Base-by-base conservation (phyloP, 92 coral and sea anemone species). In the Metridium senile region DNA sequence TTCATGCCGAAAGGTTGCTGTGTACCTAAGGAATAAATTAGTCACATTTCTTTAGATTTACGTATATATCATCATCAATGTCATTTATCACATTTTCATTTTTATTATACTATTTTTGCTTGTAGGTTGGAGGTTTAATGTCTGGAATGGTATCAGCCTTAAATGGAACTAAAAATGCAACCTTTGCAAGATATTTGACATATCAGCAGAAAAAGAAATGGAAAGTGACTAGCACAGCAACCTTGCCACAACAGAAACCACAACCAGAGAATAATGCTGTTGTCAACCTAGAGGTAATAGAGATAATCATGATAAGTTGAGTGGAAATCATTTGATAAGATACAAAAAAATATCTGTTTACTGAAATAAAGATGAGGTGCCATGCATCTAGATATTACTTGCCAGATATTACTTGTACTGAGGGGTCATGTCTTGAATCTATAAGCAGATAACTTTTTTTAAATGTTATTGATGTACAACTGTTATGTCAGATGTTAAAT, bases 61-160 rank as follows among this genome's bases (percentile, higher is more conserved):
- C n/a, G n/a, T n/a, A n/a, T n/a, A n/a, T n/a, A n/a, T n/a, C n/a
- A n/a, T n/a, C n/a, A n/a, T n/a, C n/a, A n/a, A n/a, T n/a, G n/a
- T n/a, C n/a, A n/a, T n/a, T n/a, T n/a, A 39, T 13, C 6, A 39
- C 49, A 39, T 4, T 39, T 39, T 13, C 6, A 39, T 13, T 39
- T 39, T 39, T 39, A 6, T 4, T 39, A 13, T 39, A 62, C 21
- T 11, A 9, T 19, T 72, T 76, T 58, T 22, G 27, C 21, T 53
- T 78, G 18, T 33, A 91, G 97, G 75, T 89, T 84, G 97, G 90
- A 31, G 90, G 90, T 57, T 53, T 91, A 39, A 51, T 91, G 22
- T 77, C 88, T 6, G 90, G 89, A 77, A 82, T 89, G 22, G 70
- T 87, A 49, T 74, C 93, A 35, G 69, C 81, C 23, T 59, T 91